These are phyloP conservation scores for Sarcophaga variegata DNA, from an alignment of 2,888 invertebrate species.

Conservation along the genomic window DNA sequence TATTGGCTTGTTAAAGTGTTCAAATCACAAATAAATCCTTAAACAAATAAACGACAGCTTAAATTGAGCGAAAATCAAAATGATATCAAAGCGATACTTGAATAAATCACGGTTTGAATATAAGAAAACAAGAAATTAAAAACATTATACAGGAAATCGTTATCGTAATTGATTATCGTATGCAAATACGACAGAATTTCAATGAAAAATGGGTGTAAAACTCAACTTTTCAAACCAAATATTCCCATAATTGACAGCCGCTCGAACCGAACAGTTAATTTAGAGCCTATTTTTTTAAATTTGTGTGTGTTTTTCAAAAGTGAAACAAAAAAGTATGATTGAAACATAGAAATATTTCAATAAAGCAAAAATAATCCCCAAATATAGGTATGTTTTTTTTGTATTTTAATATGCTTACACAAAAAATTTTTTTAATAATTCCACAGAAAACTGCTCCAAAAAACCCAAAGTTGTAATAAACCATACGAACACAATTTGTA, in stretches of 20 bases:
- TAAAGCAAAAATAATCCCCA: background rate
- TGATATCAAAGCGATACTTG: conserved; percentile 22
- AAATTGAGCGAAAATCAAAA: conserved; percentile 46
- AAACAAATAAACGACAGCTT: conserved; percentile 19
- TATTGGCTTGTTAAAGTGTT: background rate
- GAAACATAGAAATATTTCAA: conserved; percentile 21
- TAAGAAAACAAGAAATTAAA: conserved; percentile 1
- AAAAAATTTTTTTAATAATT: no score
- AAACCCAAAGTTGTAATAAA: background rate
- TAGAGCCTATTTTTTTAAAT: conserved; percentile 5
- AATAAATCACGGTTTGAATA: conserved; percentile 24
- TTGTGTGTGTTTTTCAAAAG: no score
- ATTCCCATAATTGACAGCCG: conserved; percentile 29
- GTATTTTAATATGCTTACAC: no score
- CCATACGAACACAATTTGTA: conserved; percentile 7
- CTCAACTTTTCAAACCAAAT: background rate
- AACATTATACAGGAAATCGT: no score
- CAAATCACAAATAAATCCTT: conserved; percentile 50
- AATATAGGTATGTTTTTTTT: no score
- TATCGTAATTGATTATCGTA: no score
- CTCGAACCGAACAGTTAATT: conserved; percentile 5
- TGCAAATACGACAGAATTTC: background rate
- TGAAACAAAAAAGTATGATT: background rate
- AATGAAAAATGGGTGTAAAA: background rate
- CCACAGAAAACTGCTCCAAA: no score